Evolutionary conservation across 1,140 invertebrate species (phyloP).

Genomic region (Drosophila pachea): DNA sequence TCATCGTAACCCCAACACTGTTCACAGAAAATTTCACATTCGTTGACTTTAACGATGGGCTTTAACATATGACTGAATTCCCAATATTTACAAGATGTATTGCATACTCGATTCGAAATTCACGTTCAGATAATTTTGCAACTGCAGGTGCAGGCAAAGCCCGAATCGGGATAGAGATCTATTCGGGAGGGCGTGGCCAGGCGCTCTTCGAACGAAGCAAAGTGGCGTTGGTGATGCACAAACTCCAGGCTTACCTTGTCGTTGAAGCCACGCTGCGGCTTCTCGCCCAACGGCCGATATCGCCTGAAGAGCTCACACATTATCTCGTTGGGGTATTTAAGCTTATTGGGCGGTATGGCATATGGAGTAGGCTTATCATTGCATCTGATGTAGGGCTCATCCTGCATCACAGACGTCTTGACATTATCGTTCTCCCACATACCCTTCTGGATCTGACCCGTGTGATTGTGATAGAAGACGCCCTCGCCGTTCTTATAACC

Average conservation of each 20-base stretch:
- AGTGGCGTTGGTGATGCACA: slow-evolving; percentile 41
- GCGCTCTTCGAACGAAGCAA: slow-evolving; percentile 53
- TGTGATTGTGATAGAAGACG: slow-evolving; percentile 81
- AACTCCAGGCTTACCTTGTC: slow-evolving; percentile 55
- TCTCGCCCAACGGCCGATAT: slow-evolving; percentile 40
- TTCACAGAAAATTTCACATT: slow-evolving; percentile 5
- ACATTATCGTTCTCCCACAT: slow-evolving; percentile 80
- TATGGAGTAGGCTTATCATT: slow-evolving; percentile 46
- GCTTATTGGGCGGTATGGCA: slow-evolving; percentile 53
- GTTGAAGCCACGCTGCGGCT: slow-evolving; percentile 50
- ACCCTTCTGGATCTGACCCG: slow-evolving; percentile 82
- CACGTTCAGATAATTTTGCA: slow-evolving; percentile 26
- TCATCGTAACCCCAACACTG: slow-evolving; percentile 15
- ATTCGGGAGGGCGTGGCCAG: slow-evolving; percentile 26
- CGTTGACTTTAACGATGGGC: slow-evolving; percentile 4
- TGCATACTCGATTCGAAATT: not conserved
- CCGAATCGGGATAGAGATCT: slow-evolving; percentile 37
- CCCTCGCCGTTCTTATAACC: slow-evolving; percentile 82
- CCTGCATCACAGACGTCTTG: slow-evolving; percentile 79
- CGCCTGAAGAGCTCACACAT: slow-evolving; percentile 57
- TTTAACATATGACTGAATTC: not conserved
- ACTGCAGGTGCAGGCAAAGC: slow-evolving; percentile 48
- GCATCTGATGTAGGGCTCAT: slow-evolving; percentile 57
- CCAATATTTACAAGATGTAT: not conserved
- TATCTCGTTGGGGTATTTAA: slow-evolving; percentile 66